Conservation (phyloP, 2,888 invertebrate genomes). For the Eupsilia transversa region DNA sequence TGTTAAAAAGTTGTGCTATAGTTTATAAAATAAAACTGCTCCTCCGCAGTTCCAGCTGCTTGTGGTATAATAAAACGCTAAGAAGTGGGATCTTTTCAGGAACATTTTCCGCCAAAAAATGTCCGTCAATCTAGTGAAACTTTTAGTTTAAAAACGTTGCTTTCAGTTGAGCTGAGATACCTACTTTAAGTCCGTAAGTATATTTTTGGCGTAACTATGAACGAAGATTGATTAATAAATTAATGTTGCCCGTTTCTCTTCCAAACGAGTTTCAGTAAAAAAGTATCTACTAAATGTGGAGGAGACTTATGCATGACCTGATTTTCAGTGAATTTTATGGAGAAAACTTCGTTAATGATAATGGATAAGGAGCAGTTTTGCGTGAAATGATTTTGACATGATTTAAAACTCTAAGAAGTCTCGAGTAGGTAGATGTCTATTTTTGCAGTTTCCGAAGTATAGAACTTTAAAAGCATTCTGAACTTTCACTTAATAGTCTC, state of each 20-base stretch:
- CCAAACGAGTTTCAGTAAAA: conserved; percentile 2
- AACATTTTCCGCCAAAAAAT: neutral
- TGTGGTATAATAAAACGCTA: conserved; percentile 11
- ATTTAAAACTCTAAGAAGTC: conserved; percentile 12
- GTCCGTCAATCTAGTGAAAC: neutral
- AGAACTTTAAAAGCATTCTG: neutral
- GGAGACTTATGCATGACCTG: neutral
- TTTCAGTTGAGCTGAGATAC: neutral
- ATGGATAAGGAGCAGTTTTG: conserved; percentile 15
- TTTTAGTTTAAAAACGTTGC: conserved; percentile 5
- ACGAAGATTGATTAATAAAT: conserved; percentile 9
- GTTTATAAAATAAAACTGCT: conserved; percentile 2
- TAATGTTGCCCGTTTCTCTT: neutral
- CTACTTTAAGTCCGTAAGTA: neutral
- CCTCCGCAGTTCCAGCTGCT: no score
- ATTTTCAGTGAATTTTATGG: conserved; percentile 33
- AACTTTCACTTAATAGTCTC: neutral
- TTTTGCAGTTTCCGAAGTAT: neutral
- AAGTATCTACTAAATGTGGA: conserved; percentile 13
- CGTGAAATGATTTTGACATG: conserved; percentile 19
- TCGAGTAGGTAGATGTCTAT: neutral
- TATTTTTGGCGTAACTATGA: conserved; percentile 1
- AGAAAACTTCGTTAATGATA: conserved; percentile 22
- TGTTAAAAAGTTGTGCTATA: neutral
- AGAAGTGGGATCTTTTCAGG: neutral